These are phyloP conservation scores for Siphamia tubifer DNA, from an alignment of 2,113 vertebrate species.

Conservation along the genomic window DNA sequence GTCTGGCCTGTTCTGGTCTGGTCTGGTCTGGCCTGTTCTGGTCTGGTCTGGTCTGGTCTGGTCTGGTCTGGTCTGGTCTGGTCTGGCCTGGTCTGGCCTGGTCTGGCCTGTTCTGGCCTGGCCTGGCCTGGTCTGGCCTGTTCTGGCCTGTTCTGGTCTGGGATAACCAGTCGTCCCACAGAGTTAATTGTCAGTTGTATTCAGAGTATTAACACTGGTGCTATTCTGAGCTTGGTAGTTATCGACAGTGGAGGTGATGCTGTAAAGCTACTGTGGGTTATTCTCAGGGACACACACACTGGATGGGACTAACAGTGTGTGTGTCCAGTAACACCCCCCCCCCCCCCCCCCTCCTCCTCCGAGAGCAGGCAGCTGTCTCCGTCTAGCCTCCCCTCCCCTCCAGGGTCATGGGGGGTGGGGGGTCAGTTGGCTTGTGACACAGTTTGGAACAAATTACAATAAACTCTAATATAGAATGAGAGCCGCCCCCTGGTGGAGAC, in stretches of 20 bases:
- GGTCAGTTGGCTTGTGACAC: slow-evolving; percentile 54
- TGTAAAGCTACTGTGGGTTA: slow-evolving; percentile 30
- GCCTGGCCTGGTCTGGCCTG: too few species aligned
- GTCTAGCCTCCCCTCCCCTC: slow-evolving; percentile 33
- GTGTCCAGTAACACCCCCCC: not conserved
- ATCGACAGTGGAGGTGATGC: not conserved
- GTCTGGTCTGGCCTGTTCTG: too few species aligned
- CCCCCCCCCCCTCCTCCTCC: not conserved
- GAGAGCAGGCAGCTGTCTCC: slow-evolving; percentile 61
- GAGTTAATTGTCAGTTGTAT: too few species aligned
- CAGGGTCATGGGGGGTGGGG: not conserved
- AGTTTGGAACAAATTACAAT: slow-evolving; percentile 33
- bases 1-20: too few species aligned
- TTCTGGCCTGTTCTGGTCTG: too few species aligned
- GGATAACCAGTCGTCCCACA: too few species aligned
- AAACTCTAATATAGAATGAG: too few species aligned
- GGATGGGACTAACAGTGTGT: slow-evolving; percentile 39
- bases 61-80: too few species aligned
- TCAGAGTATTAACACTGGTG: not conserved
- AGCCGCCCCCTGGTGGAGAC: too few species aligned
- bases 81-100: too few species aligned
- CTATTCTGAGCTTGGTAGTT: not conserved
- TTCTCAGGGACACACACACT: slow-evolving; percentile 25
- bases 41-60: too few species aligned
- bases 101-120: too few species aligned